Conservation (phyloP, 2,797 vertebrate species). For the Protosalanx chinensis region DNA sequence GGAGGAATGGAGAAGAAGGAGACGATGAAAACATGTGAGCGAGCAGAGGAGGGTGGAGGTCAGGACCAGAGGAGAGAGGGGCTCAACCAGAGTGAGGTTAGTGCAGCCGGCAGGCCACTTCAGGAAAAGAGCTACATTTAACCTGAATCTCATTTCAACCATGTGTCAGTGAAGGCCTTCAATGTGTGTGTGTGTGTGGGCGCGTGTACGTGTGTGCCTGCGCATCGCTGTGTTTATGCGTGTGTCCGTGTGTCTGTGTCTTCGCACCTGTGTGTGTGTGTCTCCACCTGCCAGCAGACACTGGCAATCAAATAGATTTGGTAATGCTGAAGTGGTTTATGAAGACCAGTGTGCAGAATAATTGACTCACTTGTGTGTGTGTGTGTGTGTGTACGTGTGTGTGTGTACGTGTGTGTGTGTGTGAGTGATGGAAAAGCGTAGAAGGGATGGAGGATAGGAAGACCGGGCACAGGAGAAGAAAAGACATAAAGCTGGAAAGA, state of each 20-base stretch:
- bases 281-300: not conserved
- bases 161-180: not conserved
- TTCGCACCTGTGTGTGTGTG: not conserved
- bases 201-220: not conserved
- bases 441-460: constrained; percentile 1
- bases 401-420: not conserved
- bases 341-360: constrained; percentile 20
- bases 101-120: not conserved
- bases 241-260: not conserved
- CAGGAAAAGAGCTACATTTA: not conserved
- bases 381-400: not conserved
- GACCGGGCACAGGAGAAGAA: not conserved
- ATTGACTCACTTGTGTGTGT: not conserved
- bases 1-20: not conserved
- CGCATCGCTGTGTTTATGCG: not conserved
- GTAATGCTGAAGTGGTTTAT: constrained; percentile 11
- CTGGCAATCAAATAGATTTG: constrained; percentile 24
- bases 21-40: not conserved
- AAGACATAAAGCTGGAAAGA: not conserved
- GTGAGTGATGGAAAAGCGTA: not conserved
- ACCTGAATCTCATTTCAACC: constrained; percentile 15
- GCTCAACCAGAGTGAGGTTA: not conserved
- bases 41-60: not conserved
- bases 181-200: constrained; percentile 5
- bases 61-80: not conserved